phyloP scores from a whole-genome alignment of 2,888 invertebrate genomes.

The Oconnorella tubifera region DNA sequence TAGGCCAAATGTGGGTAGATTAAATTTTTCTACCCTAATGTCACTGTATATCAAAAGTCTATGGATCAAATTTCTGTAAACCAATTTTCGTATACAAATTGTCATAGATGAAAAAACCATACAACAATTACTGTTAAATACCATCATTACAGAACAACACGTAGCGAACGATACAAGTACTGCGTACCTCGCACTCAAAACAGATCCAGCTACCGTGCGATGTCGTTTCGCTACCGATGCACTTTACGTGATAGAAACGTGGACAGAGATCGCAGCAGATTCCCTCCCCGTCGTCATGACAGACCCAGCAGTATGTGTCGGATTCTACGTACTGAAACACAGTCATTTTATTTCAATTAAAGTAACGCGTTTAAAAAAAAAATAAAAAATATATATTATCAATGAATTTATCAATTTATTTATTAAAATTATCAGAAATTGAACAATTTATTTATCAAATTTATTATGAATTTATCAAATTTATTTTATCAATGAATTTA shows the following conservation, averaged over 20 bases:
- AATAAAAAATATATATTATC: background rate
- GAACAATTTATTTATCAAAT: too few species aligned
- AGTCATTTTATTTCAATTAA: background rate
- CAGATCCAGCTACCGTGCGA: constrained; percentile 71
- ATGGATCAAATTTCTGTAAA: too few species aligned
- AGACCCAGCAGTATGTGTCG: constrained; percentile 86
- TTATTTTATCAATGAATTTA: background rate
- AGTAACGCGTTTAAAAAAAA: background rate
- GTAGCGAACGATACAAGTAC: too few species aligned
- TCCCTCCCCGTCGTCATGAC: constrained; percentile 66
- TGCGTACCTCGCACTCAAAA: constrained; percentile 73
- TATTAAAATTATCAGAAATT: background rate
- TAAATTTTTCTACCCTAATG: too few species aligned
- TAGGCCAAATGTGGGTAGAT: too few species aligned
- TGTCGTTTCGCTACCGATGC: constrained; percentile 57
- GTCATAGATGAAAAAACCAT: too few species aligned
- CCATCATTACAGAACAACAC: too few species aligned
- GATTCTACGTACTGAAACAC: constrained; percentile 24
- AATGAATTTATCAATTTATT: background rate
- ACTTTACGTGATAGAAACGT: constrained; percentile 77
- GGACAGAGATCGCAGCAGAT: constrained; percentile 69
- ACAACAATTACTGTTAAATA: too few species aligned
- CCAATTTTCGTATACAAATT: too few species aligned
- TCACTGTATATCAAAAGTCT: too few species aligned
- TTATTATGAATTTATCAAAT: background rate